Evolutionary conservation across 2,888 invertebrate genomes (phyloP).

Genomic region (Mimas tiliae): DNA sequence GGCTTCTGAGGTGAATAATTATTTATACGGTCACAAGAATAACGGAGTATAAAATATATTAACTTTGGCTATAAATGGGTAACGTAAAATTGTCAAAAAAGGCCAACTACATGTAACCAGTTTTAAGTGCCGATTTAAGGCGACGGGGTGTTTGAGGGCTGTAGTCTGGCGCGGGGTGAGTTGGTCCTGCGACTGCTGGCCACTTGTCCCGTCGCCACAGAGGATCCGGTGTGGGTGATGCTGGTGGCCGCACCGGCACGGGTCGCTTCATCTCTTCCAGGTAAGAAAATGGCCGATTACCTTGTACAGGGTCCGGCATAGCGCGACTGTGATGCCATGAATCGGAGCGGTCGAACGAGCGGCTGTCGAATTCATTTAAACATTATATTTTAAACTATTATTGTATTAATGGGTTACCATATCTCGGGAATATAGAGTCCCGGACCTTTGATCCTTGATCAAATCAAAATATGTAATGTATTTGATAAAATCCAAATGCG

Average conservation of each 20-base stretch:
- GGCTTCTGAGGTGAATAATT: too few relatives aligned
- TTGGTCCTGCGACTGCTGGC: constrained; percentile 44
- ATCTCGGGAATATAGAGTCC: too few relatives aligned
- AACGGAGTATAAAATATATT: too few relatives aligned
- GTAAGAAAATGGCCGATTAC: constrained; percentile 65
- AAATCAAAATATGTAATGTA: too few relatives aligned
- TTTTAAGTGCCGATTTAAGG: constrained; percentile 72
- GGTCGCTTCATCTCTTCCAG: constrained; percentile 58
- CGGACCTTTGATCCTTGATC: too few relatives aligned
- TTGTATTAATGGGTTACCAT: too few relatives aligned
- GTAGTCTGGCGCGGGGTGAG: constrained; percentile 69
- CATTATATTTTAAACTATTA: too few relatives aligned
- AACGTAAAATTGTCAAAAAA: too few relatives aligned
- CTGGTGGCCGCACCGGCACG: constrained; percentile 42
- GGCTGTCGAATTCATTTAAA: constrained; percentile 33
- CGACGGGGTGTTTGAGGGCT: constrained; percentile 60
- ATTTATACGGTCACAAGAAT: too few relatives aligned
- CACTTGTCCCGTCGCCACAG: constrained; percentile 56
- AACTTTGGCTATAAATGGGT: too few relatives aligned
- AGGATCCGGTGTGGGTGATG: constrained; percentile 41
- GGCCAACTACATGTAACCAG: constrained; percentile 43
- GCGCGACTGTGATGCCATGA: constrained; percentile 59
- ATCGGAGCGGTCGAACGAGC: constrained; percentile 57
- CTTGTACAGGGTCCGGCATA: constrained; percentile 32
- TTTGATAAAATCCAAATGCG: too few relatives aligned